Conservation (phyloP, 2,113 vertebrate genomes). For the Vidua macroura region DNA sequence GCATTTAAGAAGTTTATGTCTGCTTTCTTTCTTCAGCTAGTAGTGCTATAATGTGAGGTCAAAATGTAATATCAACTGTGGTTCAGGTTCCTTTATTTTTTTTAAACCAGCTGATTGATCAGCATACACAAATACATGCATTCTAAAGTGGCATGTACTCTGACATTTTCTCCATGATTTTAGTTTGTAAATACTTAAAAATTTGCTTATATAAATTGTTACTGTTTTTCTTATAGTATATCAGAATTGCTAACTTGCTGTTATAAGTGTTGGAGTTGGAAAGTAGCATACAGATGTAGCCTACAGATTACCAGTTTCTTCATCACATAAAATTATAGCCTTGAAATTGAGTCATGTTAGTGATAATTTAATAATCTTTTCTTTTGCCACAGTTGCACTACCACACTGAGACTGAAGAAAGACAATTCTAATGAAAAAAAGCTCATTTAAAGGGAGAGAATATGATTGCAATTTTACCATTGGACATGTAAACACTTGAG, state of each 20-base stretch:
- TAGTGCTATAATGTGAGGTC: background rate
- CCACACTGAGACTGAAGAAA: background rate
- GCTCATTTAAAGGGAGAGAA: background rate
- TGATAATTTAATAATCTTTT: background rate
- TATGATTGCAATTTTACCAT: background rate
- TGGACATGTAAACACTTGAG: background rate
- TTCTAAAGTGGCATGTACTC: background rate
- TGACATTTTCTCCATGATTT: background rate
- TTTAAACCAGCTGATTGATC: background rate
- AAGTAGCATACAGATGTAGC: background rate
- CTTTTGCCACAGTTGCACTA: background rate
- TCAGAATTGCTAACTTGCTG: background rate
- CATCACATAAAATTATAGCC: background rate
- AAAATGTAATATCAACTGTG: background rate
- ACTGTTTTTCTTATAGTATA: background rate
- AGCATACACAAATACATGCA: background rate
- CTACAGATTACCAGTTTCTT: background rate
- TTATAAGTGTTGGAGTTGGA: background rate
- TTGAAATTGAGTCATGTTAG: background rate
- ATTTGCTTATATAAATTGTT: background rate
- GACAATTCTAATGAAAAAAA: background rate
- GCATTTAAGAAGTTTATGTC: background rate
- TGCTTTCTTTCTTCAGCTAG: background rate
- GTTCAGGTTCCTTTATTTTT: background rate
- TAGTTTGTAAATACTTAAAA: background rate